Evolutionary conservation across 2,113 vertebrate species (phyloP).

Genomic region (Chionis minor): DNA sequence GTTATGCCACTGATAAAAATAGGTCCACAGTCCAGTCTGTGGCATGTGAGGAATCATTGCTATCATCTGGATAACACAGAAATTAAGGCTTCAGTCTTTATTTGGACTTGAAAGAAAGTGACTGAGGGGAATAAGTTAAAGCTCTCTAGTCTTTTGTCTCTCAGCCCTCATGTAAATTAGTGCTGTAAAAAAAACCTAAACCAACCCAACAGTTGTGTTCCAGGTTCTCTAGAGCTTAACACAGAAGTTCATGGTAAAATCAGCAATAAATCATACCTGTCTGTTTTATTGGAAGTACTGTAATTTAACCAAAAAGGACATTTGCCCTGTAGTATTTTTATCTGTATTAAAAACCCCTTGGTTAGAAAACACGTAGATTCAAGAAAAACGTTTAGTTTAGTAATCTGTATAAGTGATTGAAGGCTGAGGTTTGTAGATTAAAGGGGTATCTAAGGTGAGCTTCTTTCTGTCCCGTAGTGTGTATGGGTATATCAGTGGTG

Average conservation of each 20-base stretch:
- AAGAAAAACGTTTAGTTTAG: not conserved
- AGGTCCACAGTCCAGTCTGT: not conserved
- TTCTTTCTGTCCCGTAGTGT: not conserved
- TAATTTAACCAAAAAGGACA: not conserved
- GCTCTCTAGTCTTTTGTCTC: not conserved
- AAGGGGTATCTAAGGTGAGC: not conserved
- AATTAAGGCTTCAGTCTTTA: conserved; percentile 30
- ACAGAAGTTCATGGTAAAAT: not conserved
- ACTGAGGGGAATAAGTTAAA: not conserved
- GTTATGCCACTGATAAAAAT: conserved; percentile 30
- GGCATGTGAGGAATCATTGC: not conserved
- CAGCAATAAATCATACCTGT: not conserved
- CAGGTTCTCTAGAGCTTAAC: not conserved
- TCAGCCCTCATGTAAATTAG: not conserved
- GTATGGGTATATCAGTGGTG: not conserved
- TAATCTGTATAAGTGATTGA: not conserved
- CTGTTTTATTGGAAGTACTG: not conserved
- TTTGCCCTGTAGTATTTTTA: not conserved
- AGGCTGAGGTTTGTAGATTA: not conserved
- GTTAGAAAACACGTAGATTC: not conserved
- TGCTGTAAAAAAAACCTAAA: not conserved
- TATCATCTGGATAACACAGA: conserved; percentile 12
- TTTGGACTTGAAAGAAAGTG: not conserved
- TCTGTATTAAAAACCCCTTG: too few relatives aligned
- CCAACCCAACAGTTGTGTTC: not conserved